Evolutionary conservation across 2,888 invertebrate genomes (phyloP).

Genomic region (Lycia hirtaria): DNA sequence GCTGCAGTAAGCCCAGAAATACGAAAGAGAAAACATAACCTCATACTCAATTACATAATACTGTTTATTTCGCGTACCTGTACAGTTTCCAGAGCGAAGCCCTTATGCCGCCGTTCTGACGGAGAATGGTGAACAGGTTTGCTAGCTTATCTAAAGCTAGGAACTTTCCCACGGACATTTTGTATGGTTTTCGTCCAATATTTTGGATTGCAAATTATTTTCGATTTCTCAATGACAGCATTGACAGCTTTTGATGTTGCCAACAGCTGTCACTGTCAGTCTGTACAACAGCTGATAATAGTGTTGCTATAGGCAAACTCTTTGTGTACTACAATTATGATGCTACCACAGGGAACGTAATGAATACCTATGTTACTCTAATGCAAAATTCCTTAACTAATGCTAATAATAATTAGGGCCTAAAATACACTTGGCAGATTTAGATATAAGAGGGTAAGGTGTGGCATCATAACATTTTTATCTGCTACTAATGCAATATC

Average conservation of each 20-base stretch:
- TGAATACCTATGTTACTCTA: no score
- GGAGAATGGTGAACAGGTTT: slow-evolving; percentile 87
- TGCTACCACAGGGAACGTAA: no score
- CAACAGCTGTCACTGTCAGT: slow-evolving; percentile 5
- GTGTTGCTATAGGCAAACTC: background rate
- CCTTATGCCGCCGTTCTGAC: slow-evolving; percentile 90
- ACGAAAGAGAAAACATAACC: slow-evolving; percentile 55
- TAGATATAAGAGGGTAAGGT: no score
- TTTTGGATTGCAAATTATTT: background rate
- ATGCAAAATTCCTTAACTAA: no score
- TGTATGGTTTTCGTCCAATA: slow-evolving; percentile 27
- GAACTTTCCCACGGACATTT: slow-evolving; percentile 86
- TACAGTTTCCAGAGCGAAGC: slow-evolving; percentile 88
- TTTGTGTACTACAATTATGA: no score
- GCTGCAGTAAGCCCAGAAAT: background rate
- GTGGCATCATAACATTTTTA: no score
- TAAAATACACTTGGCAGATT: no score
- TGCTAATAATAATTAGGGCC: no score
- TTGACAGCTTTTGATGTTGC: background rate
- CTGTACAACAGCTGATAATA: slow-evolving; percentile 1
- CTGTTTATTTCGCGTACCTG: slow-evolving; percentile 83
- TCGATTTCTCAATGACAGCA: background rate
- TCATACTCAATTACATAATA: slow-evolving; percentile 73
- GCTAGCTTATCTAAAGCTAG: slow-evolving; percentile 90
- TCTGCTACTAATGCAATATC: no score